Evolutionary conservation across 23 tunicate genomes (phyloP).

Genomic region (Phallusia fumigata): DNA sequence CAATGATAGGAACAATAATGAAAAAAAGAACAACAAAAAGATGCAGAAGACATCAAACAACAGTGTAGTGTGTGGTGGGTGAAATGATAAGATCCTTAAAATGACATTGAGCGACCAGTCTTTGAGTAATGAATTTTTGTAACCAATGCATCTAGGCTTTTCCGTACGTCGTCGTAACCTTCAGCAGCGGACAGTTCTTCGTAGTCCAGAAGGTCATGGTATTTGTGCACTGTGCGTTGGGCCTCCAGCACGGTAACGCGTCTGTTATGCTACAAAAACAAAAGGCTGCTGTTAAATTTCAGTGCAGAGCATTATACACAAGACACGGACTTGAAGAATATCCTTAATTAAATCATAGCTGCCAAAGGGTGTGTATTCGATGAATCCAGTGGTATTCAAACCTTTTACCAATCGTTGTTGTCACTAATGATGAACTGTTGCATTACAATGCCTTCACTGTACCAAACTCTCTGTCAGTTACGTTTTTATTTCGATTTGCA

Average conservation of each 20-base stretch:
- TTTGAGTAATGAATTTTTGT: constrained; percentile 14
- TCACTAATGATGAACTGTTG: too few relatives aligned
- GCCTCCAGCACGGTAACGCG: constrained; percentile 21
- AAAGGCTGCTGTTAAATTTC: too few relatives aligned
- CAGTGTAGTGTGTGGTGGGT: not conserved
- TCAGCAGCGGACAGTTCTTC: constrained; percentile 44
- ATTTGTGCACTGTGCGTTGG: constrained; percentile 12
- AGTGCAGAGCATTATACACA: too few relatives aligned
- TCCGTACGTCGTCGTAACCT: constrained; percentile 29
- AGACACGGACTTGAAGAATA: too few relatives aligned
- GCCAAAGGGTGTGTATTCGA: too few relatives aligned
- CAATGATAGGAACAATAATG: not conserved
- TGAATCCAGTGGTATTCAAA: too few relatives aligned
- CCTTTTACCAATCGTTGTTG: too few relatives aligned
- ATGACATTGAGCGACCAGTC: not conserved
- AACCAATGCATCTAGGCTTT: constrained; percentile 4
- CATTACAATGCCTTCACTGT: too few relatives aligned
- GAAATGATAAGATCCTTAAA: not conserved
- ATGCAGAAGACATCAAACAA: not conserved
- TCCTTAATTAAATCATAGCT: too few relatives aligned
- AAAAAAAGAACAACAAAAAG: not conserved
- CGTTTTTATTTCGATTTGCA: too few relatives aligned
- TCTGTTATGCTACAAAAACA: constrained; percentile 25
- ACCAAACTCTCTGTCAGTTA: too few relatives aligned
- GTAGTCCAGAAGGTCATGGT: constrained; percentile 20